Percentiles rank a stretch among this genome's conserved stretches.
phyloP scores from a whole-genome alignment of 1,140 invertebrate species.

The Bombus fervidus region DNA sequence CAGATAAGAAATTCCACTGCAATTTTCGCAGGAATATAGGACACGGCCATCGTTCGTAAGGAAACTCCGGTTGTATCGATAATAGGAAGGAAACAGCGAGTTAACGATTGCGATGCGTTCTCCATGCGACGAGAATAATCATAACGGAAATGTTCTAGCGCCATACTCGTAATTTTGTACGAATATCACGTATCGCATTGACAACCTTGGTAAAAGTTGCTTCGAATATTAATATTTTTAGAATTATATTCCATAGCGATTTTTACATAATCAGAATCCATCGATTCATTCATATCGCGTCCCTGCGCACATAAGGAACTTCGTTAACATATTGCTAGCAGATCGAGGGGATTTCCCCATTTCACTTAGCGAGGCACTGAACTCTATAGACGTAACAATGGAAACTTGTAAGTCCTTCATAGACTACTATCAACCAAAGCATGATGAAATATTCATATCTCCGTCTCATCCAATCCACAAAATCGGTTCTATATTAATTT shows the following conservation, averaged over 20 bases:
- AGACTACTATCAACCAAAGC: no score
- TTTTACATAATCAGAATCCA: background rate
- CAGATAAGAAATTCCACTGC: conserved; percentile 14
- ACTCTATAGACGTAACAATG: no score
- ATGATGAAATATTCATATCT: no score
- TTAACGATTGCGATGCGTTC: background rate
- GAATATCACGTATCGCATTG: background rate
- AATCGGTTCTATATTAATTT: no score
- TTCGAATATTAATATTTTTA: background rate
- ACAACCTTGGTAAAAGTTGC: background rate
- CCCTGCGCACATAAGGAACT: no score
- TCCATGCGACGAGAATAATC: background rate
- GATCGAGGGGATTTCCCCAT: no score
- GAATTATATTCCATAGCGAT: background rate
- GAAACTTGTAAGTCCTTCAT: no score
- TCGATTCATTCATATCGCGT: background rate
- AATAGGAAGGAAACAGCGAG: background rate
- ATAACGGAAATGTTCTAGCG: background rate
- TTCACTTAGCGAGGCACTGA: no score
- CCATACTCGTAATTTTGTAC: background rate
- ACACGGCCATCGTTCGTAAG: background rate
- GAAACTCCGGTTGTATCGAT: background rate
- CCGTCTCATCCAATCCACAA: no score
- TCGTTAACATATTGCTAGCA: no score
- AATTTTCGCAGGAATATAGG: conserved; percentile 13